Percentiles rank a stretch among this genome's conserved stretches.
These are phyloP conservation scores for Perizoma flavofasciatum DNA, from an alignment of 2,888 invertebrate genomes.

Conservation along the genomic window DNA sequence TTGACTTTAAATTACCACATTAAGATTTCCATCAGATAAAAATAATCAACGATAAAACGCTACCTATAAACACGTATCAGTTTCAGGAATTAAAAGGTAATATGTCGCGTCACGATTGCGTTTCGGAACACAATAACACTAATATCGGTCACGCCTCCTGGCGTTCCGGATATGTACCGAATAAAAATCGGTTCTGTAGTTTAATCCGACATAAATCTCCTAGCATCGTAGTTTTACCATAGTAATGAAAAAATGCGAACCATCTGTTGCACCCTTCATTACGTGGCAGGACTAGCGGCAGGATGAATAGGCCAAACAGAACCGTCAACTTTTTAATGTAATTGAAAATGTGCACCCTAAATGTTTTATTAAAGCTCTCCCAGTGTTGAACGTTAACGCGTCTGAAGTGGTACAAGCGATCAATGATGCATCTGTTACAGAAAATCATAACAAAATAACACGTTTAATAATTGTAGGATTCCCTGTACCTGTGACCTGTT, in stretches of 20 bases:
- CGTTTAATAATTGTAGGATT: slow-evolving; percentile 27
- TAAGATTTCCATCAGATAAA: slow-evolving; percentile 68
- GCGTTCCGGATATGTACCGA: slow-evolving; percentile 73
- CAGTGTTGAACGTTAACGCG: slow-evolving; percentile 55
- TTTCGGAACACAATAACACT: slow-evolving; percentile 66
- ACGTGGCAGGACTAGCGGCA: slow-evolving; percentile 59
- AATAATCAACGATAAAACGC: slow-evolving; percentile 56
- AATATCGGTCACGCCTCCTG: slow-evolving; percentile 71
- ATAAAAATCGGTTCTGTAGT: slow-evolving; percentile 72
- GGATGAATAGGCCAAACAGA: slow-evolving; percentile 70
- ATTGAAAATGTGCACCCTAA: slow-evolving; percentile 78
- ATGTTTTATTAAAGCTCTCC: slow-evolving; percentile 74
- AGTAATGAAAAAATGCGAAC: slow-evolving; percentile 79
- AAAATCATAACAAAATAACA: slow-evolving; percentile 36
- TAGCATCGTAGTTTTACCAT: slow-evolving; percentile 69
- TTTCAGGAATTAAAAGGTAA: slow-evolving; percentile 24
- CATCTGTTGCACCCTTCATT: slow-evolving; percentile 84
- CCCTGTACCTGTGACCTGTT: too few relatives aligned
- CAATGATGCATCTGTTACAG: slow-evolving; percentile 36
- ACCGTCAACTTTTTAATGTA: slow-evolving; percentile 80
- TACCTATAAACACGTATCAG: slow-evolving; percentile 43
- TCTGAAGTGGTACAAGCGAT: slow-evolving; percentile 50
- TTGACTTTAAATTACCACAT: slow-evolving; percentile 68
- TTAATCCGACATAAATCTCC: slow-evolving; percentile 81
- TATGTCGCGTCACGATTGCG: slow-evolving; percentile 43